Base-by-base conservation (phyloP, 2,888 invertebrate genomes). In the Plagiodera versicolora region DNA sequence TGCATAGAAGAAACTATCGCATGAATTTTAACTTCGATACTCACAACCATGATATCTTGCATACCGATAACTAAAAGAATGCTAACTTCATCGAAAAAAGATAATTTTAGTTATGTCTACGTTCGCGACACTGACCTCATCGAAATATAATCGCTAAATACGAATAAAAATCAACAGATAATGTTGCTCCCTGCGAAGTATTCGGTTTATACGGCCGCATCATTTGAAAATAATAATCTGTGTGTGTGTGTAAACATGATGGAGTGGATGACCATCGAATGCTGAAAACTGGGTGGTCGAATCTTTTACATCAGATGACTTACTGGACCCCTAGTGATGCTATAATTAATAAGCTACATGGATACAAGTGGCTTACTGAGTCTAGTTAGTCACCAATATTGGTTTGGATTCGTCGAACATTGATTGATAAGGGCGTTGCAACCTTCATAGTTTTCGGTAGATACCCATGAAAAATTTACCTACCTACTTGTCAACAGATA, bases 281-380 rank as follows among this genome's bases (percentile, higher is more conserved):
- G 62, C 58, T 62, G 61, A 64, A 64, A 66, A 62, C 69, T 71
- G 72, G 72, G 72, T 72, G 72, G 72, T 67, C 72, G 65, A 45
- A 61, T 66, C 69, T 56, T 64, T 69, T 69, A 65, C 56, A 47
- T 63, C 64, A 50, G 63, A 67, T 66, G 68, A 68, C 67, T 66
- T 67, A 70, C 66, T 56, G 67, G 65, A 71, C 71, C 71, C 71
- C 71, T 70, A 69, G 69, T 68, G 70, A 63, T 69, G 61, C 66
- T 63, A 62, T 71, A 68, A 71, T 70, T 71, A 71, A 71, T 71
- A 68, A 60, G 56, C 59, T 65, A 63, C 62, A 64, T 55, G 49
- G 56, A 56, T 56, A 63, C 63, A n/a, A n/a, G 57, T 63, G 64
- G 64, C 64, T 66, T 66, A 66, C 64, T 39, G 53, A 58, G 56